A percentile compares a stretch with the other conserved stretches of the same genome.
These are phyloP conservation scores for Symphodus melops DNA, from an alignment of 2,113 vertebrate species.

Conservation along the genomic window DNA sequence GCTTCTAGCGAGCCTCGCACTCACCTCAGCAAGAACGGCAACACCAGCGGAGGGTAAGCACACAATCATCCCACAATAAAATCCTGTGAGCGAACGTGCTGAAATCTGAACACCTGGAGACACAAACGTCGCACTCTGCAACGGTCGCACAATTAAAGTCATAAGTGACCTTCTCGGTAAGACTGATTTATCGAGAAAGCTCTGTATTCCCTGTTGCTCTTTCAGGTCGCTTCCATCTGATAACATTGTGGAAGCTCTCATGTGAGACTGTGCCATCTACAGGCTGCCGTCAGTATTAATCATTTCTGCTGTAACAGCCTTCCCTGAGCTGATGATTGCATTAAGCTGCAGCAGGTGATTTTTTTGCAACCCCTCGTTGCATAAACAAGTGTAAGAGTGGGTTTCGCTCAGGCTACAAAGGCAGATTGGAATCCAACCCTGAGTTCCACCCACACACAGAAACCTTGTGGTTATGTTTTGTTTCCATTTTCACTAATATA, in stretches of 20 bases:
- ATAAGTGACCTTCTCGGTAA: conserved; percentile 55
- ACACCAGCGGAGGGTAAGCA: conserved; percentile 91
- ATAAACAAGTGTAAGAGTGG: conserved; percentile 43
- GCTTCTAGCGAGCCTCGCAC: conserved; percentile 97
- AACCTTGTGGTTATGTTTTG: conserved; percentile 54
- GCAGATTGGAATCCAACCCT: conserved; percentile 65
- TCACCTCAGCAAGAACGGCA: conserved; percentile 93
- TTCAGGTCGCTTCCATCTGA: conserved; percentile 27
- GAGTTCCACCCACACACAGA: conserved; percentile 67
- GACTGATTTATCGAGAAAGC: conserved; percentile 33
- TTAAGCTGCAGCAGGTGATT: conserved; percentile 44
- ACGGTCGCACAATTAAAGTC: conserved; percentile 18
- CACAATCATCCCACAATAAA: not conserved
- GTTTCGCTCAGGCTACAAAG: conserved; percentile 61
- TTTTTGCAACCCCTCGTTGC: conserved; percentile 1
- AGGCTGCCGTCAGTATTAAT: conserved; percentile 32
- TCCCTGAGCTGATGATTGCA: conserved; percentile 38
- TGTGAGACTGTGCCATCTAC: conserved; percentile 60
- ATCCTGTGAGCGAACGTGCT: not conserved
- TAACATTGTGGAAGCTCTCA: not conserved
- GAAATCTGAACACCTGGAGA: conserved; percentile 2
- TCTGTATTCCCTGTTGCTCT: conserved; percentile 34
- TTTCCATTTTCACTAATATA: conserved; percentile 65
- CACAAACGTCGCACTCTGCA: conserved; percentile 5
- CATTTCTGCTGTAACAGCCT: not conserved